These are phyloP conservation scores for Tetragnatha montana DNA, from an alignment of 2,888 invertebrate genomes.

Conservation along the genomic window DNA sequence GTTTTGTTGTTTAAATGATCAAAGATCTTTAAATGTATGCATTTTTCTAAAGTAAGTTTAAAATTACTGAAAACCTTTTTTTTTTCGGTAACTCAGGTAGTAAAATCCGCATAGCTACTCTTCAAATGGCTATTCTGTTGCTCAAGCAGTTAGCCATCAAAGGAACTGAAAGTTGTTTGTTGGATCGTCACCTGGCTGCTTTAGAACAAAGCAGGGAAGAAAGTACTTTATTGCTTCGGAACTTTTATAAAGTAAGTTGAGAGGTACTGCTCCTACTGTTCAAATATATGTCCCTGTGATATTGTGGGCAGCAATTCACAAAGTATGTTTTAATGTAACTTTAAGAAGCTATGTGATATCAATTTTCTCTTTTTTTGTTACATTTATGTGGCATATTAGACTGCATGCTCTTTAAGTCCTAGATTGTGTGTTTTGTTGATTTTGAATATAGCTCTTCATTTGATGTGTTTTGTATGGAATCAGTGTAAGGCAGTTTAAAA, in stretches of 20 bases:
- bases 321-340: neutral
- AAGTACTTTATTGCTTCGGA: constrained; percentile 88
- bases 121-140: constrained; percentile 90
- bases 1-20: neutral
- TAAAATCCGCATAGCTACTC: constrained; percentile 91
- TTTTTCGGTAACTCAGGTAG: constrained; percentile 80
- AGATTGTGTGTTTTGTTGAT: too few relatives aligned
- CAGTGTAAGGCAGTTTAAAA: too few relatives aligned
- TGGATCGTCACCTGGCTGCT: constrained; percentile 82
- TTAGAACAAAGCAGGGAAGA: constrained; percentile 86
- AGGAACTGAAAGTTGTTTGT: constrained; percentile 80
- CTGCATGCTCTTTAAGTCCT: too few relatives aligned
- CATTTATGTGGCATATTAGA: too few relatives aligned
- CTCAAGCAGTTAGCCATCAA: constrained; percentile 82
- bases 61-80: neutral
- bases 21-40: neutral
- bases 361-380: constrained; percentile 12
- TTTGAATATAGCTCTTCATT: too few relatives aligned
- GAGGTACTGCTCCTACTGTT: neutral
- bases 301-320: neutral
- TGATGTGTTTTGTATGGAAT: too few relatives aligned
- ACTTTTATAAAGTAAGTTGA: constrained; percentile 87
- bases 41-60: too few relatives aligned
- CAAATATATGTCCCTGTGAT: neutral
- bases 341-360: neutral